phyloP scores from a whole-genome alignment of 2,113 vertebrate species.

The Ursus arctos region DNA sequence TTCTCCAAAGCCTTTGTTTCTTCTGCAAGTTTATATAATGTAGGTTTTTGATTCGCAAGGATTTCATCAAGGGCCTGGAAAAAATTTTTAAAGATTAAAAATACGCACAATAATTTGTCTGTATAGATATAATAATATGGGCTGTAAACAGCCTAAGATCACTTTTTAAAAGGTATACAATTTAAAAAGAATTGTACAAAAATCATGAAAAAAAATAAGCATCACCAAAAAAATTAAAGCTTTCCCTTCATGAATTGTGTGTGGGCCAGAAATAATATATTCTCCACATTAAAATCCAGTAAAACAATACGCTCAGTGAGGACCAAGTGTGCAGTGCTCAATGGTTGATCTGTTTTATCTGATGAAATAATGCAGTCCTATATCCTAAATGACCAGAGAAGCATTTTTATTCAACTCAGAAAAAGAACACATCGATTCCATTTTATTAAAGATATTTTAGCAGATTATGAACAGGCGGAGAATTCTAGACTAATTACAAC shows the following conservation, averaged over 20 bases:
- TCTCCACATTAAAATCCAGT: neutral
- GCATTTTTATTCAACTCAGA: neutral
- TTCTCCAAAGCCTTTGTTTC: conserved; percentile 88
- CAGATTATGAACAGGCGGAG: neutral
- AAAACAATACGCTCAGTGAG: neutral
- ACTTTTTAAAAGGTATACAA: neutral
- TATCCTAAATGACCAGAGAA: neutral
- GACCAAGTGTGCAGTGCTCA: neutral
- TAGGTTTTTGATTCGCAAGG: conserved; percentile 90
- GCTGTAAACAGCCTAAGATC: neutral
- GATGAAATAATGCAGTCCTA: neutral
- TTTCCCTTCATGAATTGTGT: neutral
- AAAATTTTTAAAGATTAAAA: conserved; percentile 41
- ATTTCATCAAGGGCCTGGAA: conserved; percentile 89
- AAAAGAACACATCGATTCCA: neutral
- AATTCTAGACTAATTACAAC: neutral
- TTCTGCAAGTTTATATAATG: conserved; percentile 87
- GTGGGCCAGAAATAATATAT: neutral
- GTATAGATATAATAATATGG: neutral
- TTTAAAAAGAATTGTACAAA: neutral
- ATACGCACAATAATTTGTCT: neutral
- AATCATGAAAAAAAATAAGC: neutral
- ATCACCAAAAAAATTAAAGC: conserved; percentile 8
- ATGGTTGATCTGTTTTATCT: neutral
- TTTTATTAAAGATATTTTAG: conserved; percentile 8